Conservation (phyloP, 2,113 vertebrate species). For the Podiceps cristatus region DNA sequence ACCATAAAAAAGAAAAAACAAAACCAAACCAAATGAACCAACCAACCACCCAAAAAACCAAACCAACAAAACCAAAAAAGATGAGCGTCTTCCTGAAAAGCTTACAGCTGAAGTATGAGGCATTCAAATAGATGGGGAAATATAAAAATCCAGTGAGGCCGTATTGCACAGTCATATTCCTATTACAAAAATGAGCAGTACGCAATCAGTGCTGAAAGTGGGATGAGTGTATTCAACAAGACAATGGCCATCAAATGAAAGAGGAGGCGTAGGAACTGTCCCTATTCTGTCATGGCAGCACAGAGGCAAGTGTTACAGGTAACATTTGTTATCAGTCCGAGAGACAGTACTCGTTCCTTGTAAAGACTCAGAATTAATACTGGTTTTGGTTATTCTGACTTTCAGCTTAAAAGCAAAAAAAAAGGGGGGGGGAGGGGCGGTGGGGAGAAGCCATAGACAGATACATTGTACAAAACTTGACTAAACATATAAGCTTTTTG, state of each 20-base stretch:
- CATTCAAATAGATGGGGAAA: background rate
- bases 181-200: background rate
- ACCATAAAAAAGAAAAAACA: background rate
- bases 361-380: background rate
- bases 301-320: background rate
- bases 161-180: background rate
- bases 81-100: background rate
- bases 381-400: background rate
- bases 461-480: background rate
- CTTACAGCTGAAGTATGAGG: background rate
- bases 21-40: too few relatives aligned
- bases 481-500: background rate
- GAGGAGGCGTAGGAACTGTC: background rate
- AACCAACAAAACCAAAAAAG: background rate
- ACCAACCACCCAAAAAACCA: too few relatives aligned
- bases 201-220: background rate
- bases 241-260: background rate
- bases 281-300: background rate
- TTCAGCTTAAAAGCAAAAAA: background rate
- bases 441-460: background rate
- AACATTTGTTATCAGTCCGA: background rate
- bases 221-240: background rate
- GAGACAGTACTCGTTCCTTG: background rate
- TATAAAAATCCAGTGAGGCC: background rate
- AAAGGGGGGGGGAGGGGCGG: background rate